phyloP scores from a whole-genome alignment of 2,888 invertebrate genomes.

The Acanthacorydalis orientalis region DNA sequence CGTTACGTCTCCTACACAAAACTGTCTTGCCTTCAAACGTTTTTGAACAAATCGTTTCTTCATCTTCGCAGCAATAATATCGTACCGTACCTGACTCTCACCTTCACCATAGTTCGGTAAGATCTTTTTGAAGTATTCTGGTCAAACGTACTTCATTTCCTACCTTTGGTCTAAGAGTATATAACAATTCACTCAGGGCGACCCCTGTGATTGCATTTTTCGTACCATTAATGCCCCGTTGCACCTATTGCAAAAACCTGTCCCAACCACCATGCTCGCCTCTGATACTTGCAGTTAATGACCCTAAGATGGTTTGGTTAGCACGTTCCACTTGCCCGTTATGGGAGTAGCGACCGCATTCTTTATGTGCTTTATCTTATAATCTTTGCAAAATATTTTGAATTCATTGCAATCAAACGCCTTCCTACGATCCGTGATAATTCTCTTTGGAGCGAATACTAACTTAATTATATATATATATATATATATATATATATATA shows the following conservation, averaged over 20 bases:
- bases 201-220: not conserved
- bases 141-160: not conserved
- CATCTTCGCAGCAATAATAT: not conserved
- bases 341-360: not conserved
- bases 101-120: not conserved
- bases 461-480: not conserved
- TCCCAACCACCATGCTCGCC: not conserved
- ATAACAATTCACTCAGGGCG: not conserved
- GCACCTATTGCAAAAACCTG: not conserved
- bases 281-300: not conserved
- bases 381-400: not conserved
- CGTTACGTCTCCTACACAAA: slow-evolving; percentile 3
- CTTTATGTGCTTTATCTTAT: not conserved
- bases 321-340: slow-evolving; percentile 1
- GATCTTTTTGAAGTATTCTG: not conserved
- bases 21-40: not conserved
- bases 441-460: not conserved
- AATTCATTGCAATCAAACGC: not conserved
- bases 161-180: not conserved
- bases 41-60: not conserved
- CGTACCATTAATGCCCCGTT: not conserved
- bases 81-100: not conserved
- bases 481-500: too few relatives aligned
- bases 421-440: not conserved
- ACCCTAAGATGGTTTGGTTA: not conserved